Percentiles rank a stretch among this genome's conserved stretches.
These are phyloP conservation scores for Propithecus perrieri DNA, from an alignment of 2,797 vertebrate species.

Conservation along the genomic window DNA sequence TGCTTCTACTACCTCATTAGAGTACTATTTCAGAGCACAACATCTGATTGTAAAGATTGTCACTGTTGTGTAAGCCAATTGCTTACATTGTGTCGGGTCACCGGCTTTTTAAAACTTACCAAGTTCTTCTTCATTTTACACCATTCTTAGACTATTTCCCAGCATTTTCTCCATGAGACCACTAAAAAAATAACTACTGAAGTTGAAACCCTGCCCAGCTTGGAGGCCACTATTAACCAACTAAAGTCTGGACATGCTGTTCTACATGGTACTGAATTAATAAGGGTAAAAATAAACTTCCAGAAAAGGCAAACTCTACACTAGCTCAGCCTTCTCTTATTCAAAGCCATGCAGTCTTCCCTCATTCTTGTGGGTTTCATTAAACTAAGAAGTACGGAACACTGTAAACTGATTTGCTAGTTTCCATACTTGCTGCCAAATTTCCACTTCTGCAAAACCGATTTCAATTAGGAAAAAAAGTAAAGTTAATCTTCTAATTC, in stretches of 20 bases:
- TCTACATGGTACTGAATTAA: neutral
- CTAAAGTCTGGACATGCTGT: neutral
- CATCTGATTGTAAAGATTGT: neutral
- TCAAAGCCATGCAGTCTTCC: slow-evolving; percentile 29
- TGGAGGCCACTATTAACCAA: neutral
- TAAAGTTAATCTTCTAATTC: slow-evolving; percentile 69
- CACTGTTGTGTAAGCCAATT: neutral
- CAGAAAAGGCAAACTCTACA: slow-evolving; percentile 45
- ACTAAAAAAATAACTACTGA: neutral
- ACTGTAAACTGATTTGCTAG: slow-evolving; percentile 82
- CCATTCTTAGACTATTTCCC: slow-evolving; percentile 22
- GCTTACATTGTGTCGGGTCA: neutral
- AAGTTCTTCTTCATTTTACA: slow-evolving; percentile 3
- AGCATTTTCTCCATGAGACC: slow-evolving; percentile 11
- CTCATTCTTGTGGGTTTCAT: slow-evolving; percentile 77
- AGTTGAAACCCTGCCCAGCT: slow-evolving; percentile 15
- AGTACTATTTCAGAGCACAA: neutral
- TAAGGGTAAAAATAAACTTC: slow-evolving; percentile 63
- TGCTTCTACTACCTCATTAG: neutral
- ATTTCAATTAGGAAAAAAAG: slow-evolving; percentile 77
- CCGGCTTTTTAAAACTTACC: neutral
- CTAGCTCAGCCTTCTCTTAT: slow-evolving; percentile 58
- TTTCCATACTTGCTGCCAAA: slow-evolving; percentile 84
- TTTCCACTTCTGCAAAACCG: slow-evolving; percentile 83
- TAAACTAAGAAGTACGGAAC: slow-evolving; percentile 71